Conservation (phyloP, 2,797 vertebrate genomes). For the Eremophila alpestris region DNA sequence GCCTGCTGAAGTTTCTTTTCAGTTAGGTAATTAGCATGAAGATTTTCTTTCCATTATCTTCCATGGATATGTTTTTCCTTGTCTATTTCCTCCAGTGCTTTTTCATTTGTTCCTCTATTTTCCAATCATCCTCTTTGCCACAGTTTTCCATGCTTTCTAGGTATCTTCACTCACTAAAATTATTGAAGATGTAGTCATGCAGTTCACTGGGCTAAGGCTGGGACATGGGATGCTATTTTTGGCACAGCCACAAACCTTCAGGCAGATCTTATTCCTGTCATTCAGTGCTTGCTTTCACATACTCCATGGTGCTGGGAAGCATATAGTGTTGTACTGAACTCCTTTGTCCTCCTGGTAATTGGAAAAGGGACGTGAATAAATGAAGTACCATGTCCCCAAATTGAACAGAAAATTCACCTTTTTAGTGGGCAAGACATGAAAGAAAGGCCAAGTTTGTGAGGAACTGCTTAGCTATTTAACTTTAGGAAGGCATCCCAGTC, state of each 20-base stretch:
- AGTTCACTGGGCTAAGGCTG: not conserved
- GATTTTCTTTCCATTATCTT: not conserved
- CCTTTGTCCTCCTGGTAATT: not conserved
- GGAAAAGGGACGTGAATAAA: not conserved
- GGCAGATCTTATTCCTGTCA: not conserved
- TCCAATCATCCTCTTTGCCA: not conserved
- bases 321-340: not conserved
- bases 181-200: not conserved
- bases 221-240: not conserved
- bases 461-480: not conserved
- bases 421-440: not conserved
- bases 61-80: not conserved
- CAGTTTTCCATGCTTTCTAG: not conserved
- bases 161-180: not conserved
- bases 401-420: not conserved
- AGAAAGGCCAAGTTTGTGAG: not conserved
- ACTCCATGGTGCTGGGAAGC: not conserved
- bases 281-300: not conserved
- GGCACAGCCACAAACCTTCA: not conserved
- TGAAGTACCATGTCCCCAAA: not conserved
- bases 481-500: not conserved
- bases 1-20: not conserved
- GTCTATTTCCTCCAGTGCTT: not conserved
- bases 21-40: not conserved
- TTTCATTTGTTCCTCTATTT: not conserved